phyloP scores from a whole-genome alignment of 2,888 invertebrate species.

The Rotaria magnacalcarata region DNA sequence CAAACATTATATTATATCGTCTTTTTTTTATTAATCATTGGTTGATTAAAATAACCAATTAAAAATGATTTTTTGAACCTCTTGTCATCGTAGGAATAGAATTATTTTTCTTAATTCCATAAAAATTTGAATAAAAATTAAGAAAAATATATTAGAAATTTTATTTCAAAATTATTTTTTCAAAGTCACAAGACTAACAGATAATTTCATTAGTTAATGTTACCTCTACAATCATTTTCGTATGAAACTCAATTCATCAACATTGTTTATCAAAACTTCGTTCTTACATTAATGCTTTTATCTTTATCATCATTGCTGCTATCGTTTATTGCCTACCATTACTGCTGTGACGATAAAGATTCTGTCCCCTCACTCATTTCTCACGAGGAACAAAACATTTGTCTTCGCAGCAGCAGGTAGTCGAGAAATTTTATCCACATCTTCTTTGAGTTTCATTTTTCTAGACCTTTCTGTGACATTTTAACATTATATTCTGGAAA shows the following conservation, averaged over 20 bases:
- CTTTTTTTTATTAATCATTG: background rate
- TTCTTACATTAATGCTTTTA: background rate
- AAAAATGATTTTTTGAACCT: background rate
- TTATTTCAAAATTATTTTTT: no score
- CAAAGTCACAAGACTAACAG: no score
- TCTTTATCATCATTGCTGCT: background rate
- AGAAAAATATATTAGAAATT: no score
- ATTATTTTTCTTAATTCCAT: no score
- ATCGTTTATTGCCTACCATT: background rate
- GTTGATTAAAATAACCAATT: background rate
- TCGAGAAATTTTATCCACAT: background rate
- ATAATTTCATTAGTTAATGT: no score
- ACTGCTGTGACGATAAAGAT: background rate
- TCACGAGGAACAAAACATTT: background rate
- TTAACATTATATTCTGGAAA: background rate
- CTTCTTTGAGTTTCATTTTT: background rate
- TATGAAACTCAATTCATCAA: no score
- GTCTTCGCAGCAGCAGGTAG: background rate
- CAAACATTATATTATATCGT: conserved; percentile 12
- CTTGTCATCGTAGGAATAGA: background rate
- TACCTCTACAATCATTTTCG: no score
- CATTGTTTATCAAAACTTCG: no score
- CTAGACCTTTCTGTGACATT: background rate
- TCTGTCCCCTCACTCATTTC: background rate
- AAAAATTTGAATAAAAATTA: no score